A percentile compares a stretch with the other conserved stretches of the same genome.
Evolutionary conservation across 53 echinoderm and acorn worm genomes (phyloP).

Genomic region (Actinopyga echinites): DNA sequence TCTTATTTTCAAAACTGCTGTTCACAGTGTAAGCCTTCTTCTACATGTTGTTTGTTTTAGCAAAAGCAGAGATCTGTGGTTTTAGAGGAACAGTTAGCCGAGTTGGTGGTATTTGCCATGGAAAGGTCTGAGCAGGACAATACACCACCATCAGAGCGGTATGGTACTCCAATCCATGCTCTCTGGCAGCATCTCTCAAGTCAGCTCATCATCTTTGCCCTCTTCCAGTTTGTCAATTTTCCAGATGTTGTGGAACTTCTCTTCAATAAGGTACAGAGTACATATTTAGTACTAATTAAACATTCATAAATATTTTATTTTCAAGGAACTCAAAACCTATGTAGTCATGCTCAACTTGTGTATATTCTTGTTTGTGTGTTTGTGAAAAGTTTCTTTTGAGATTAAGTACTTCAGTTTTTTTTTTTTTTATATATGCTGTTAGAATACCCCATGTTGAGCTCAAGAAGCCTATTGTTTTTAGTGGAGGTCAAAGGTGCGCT

Average conservation of each 20-base stretch:
- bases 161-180: slow-evolving; percentile 53
- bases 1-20: too few relatives aligned
- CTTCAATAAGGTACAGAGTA: slow-evolving; percentile 72
- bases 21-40: background rate
- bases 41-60: slow-evolving; percentile 25
- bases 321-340: too few relatives aligned
- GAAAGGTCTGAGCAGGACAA: slow-evolving; percentile 81
- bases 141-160: slow-evolving; percentile 41
- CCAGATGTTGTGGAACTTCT: slow-evolving; percentile 80
- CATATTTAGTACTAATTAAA: background rate
- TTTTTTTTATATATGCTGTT: too few relatives aligned
- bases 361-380: too few relatives aligned
- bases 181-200: slow-evolving; percentile 98
- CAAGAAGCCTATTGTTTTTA: too few relatives aligned
- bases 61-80: slow-evolving; percentile 85
- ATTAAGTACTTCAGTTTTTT: too few relatives aligned
- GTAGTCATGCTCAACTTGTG: too few relatives aligned
- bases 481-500: too few relatives aligned
- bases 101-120: slow-evolving; percentile 89
- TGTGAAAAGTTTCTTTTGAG: too few relatives aligned
- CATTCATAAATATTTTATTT: too few relatives aligned
- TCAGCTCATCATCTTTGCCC: slow-evolving; percentile 94
- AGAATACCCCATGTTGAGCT: too few relatives aligned
- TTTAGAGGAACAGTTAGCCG: slow-evolving; percentile 85
- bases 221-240: slow-evolving; percentile 96